Evolutionary conservation across 2,113 vertebrate genomes (phyloP).

Genomic region (Notiomystis cincta): DNA sequence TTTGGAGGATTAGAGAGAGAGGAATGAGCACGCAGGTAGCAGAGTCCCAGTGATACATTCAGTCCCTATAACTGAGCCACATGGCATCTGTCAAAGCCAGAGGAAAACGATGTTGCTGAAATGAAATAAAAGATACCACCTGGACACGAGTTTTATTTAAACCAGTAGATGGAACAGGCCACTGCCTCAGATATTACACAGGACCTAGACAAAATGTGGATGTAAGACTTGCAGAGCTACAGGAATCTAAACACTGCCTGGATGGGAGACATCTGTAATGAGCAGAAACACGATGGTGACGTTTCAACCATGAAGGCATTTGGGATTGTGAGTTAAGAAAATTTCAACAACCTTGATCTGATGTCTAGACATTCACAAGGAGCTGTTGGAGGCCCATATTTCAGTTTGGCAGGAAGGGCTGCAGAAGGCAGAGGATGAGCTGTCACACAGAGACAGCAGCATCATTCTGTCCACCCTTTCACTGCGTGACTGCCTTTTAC

Average conservation of each 20-base stretch:
- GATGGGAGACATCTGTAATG: conserved; percentile 7
- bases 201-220: background rate
- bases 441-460: background rate
- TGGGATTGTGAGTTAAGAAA: background rate
- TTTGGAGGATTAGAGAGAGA: background rate
- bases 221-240: background rate
- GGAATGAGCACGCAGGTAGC: background rate
- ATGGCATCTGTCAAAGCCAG: background rate
- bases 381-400: background rate
- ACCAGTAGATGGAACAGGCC: background rate
- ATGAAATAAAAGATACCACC: background rate
- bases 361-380: background rate
- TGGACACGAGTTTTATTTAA: background rate
- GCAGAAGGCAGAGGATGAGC: background rate
- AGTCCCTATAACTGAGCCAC: background rate
- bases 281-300: background rate
- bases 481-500: background rate
- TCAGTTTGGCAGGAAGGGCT: background rate
- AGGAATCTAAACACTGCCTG: background rate
- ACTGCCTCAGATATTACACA: background rate
- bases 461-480: background rate
- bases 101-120: background rate
- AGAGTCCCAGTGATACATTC: background rate
- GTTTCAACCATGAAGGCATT: background rate
- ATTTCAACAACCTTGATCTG: background rate